Conservation (phyloP, 2,797 vertebrate species). For the Antrozous pallidus region DNA sequence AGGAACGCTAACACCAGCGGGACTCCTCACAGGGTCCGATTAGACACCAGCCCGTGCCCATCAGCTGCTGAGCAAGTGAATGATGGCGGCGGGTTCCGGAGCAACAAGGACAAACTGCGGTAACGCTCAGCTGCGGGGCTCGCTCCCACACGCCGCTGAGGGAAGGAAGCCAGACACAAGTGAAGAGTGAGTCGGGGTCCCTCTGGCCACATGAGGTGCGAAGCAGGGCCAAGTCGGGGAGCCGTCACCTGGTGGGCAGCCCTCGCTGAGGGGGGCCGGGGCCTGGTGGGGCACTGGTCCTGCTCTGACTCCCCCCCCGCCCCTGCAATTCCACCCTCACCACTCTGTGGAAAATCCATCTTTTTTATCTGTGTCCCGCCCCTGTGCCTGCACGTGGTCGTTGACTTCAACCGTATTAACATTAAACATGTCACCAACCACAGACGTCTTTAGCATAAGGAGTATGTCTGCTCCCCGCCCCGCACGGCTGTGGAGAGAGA, state of each 20-base stretch:
- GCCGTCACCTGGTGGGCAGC: rapidly evolving
- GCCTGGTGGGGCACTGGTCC: rapidly evolving
- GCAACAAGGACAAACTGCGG: not conserved
- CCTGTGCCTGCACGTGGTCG: too few species aligned
- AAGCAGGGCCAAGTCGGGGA: not conserved
- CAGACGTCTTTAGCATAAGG: too few species aligned
- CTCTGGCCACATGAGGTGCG: not conserved
- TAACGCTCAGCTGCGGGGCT: rapidly evolving
- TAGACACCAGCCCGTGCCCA: not conserved
- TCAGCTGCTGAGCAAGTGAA: not conserved
- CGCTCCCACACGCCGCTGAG: not conserved
- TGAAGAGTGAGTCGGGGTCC: rapidly evolving
- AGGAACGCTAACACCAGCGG: not conserved
- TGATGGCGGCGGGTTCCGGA: not conserved
- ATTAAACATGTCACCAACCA: not conserved
- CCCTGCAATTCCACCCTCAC: too few species aligned
- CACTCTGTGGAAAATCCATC: not conserved
- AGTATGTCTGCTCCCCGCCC: not conserved
- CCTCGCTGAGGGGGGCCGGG: not conserved
- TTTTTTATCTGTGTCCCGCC: not conserved
- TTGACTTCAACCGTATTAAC: too few species aligned
- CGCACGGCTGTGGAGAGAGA: too few species aligned
- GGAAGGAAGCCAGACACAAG: not conserved
- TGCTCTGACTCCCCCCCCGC: not conserved
- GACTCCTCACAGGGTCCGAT: not conserved